Evolutionary conservation across 2,113 vertebrate species (phyloP).

Genomic region (Xiphophorus hellerii): DNA sequence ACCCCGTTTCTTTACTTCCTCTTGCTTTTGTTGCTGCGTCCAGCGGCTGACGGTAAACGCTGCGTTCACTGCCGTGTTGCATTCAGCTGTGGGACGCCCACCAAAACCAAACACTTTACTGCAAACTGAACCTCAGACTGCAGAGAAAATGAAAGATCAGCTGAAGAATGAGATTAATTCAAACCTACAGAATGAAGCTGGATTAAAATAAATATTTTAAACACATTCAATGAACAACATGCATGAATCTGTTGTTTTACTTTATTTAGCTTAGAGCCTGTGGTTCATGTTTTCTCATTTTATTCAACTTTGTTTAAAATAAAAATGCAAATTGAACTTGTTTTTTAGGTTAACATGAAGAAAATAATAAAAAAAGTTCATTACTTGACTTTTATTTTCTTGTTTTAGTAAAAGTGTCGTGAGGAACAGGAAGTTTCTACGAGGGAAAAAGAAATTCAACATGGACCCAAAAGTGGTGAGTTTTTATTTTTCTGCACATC

Average conservation of each 20-base stretch:
- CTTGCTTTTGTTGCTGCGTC: not conserved
- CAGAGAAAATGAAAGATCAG: not conserved
- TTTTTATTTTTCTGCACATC: not conserved
- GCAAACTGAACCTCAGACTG: not conserved
- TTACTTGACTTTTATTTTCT: not conserved
- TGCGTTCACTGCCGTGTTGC: not conserved
- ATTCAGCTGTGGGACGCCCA: not conserved
- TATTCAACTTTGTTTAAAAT: not conserved
- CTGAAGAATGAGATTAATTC: not conserved
- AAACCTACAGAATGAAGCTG: not conserved
- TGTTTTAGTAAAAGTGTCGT: slow-evolving; percentile 78
- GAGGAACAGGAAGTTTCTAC: slow-evolving; percentile 80
- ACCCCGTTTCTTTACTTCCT: not conserved
- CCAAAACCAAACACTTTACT: not conserved
- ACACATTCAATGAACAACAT: not conserved
- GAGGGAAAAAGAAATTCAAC: slow-evolving; percentile 93
- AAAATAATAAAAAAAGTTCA: not conserved
- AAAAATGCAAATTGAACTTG: not conserved
- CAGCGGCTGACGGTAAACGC: not conserved
- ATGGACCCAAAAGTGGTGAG: slow-evolving; percentile 88
- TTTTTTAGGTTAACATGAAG: too few species aligned
- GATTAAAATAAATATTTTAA: not conserved
- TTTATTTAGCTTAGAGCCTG: not conserved
- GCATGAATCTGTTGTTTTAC: not conserved
- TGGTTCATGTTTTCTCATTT: not conserved